Base-by-base conservation (phyloP, 2,888 invertebrate genomes). In the Eremobia ochroleuca region DNA sequence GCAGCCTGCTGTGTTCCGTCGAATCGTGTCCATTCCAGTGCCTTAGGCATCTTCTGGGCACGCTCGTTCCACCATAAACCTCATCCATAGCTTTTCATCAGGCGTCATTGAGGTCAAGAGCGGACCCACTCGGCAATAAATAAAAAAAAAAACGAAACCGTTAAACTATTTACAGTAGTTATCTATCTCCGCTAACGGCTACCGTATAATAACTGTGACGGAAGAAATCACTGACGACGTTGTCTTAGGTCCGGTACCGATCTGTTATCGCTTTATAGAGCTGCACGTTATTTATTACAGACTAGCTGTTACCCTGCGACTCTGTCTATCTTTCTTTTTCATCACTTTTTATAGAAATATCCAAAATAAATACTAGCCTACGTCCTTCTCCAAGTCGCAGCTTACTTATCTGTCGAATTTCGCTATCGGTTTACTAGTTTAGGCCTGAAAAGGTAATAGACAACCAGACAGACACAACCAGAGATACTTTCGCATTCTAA, bases 241-340 rank as follows among this genome's bases (percentile, higher is more conserved):
- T 87, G 87, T 83, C 77, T 76, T 58, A 87, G 87, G 86, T 86
- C 82, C 70, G 67, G 76, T 55, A 68, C 13, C 4, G 11, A 65
- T 79, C 49, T 62, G 74, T 73, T 78, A 72, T 71, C 58, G 40
- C 6, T 68, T 9, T 4, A 15, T 65, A 79, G 64, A 65, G 75
- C 2, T 74, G 68, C 21, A 21, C 34, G 6, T 18, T 31, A n/a
- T 21, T 64, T 28, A 61, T 31, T 61, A 46, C 9, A 49, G 2
- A 43, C 11, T 69, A 4, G 13, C 18, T 64, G 15, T 15, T 62
- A 15, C n/a, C 15, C 13, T 18, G 15, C 15, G 25, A 37, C 21
- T 40, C 34, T 15, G 43, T 43, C 43, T 43, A 13, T 55, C 4
- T 52, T 25, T n/a, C n/a, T 52, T n/a, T 52, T 52, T 49, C 15